Conservation (phyloP, 2,888 invertebrate genomes). For the Torymus auratus region DNA sequence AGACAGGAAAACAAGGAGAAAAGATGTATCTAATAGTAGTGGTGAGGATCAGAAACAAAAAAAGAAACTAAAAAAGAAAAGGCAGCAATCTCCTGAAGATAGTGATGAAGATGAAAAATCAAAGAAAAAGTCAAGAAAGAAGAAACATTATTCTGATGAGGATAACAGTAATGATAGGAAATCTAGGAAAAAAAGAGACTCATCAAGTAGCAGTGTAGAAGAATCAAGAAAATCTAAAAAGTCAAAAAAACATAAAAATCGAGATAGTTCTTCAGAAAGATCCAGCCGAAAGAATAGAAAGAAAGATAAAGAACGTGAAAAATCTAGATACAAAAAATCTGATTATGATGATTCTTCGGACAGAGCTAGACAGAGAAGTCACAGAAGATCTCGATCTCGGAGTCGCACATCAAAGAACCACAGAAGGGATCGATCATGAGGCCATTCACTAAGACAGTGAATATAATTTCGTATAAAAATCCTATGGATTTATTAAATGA, state of each 20-base stretch:
- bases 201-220: neutral
- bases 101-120: too few species aligned
- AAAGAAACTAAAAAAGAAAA: too few species aligned
- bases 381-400: constrained; percentile 62
- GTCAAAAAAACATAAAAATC: constrained; percentile 72
- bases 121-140: too few species aligned
- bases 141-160: too few species aligned
- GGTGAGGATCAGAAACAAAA: too few species aligned
- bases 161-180: too few species aligned
- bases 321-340: constrained; percentile 77
- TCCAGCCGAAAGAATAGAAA: constrained; percentile 79
- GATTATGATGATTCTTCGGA: constrained; percentile 76
- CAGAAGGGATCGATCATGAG: constrained; percentile 19
- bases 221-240: constrained; percentile 68
- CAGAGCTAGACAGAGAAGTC: constrained; percentile 77
- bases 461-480: constrained; percentile 41
- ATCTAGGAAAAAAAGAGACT: too few species aligned
- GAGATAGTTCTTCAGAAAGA: constrained; percentile 75
- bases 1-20: neutral
- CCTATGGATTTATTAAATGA: constrained; percentile 59
- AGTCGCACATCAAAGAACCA: constrained; percentile 33
- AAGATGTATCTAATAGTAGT: neutral
- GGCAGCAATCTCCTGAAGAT: too few species aligned
- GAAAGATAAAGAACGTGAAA: constrained; percentile 80
- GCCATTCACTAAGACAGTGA: constrained; percentile 45